These are phyloP conservation scores for Drosophila willistoni DNA, from an alignment of 1,140 invertebrate genomes.

Conservation along the genomic window DNA sequence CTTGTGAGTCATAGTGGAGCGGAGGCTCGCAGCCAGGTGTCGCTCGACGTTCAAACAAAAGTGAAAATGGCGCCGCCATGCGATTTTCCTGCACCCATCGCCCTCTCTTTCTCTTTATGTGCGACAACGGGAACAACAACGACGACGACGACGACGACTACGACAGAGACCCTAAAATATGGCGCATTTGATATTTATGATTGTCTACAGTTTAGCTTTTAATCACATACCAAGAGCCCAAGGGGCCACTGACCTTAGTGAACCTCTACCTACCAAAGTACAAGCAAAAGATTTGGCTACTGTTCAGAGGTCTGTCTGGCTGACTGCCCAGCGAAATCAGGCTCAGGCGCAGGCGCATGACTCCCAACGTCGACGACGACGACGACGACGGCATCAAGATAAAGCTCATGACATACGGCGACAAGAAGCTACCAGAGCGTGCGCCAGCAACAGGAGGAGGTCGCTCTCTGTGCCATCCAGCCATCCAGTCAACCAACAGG, in stretches of 20 bases:
- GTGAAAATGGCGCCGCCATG: slow-evolving; percentile 55
- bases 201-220: slow-evolving; percentile 72
- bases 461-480: slow-evolving; percentile 29
- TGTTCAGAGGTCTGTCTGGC: slow-evolving; percentile 52
- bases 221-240: slow-evolving; percentile 61
- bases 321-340: slow-evolving; percentile 79
- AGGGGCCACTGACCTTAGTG: slow-evolving; percentile 69
- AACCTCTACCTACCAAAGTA: slow-evolving; percentile 55
- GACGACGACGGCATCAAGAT: slow-evolving; percentile 73
- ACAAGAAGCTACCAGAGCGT: slow-evolving; percentile 78
- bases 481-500: neutral
- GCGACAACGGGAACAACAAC: neutral
- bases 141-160: neutral
- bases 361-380: slow-evolving; percentile 66
- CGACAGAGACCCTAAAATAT: slow-evolving; percentile 68
- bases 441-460: slow-evolving; percentile 64
- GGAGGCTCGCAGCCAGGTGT: slow-evolving; percentile 60
- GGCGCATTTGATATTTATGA: slow-evolving; percentile 79
- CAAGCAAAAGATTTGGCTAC: slow-evolving; percentile 49
- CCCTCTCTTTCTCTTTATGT: slow-evolving; percentile 20
- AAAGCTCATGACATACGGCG: slow-evolving; percentile 79
- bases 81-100: slow-evolving; percentile 21
- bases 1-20: slow-evolving; percentile 59
- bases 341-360: slow-evolving; percentile 44
- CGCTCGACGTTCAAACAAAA: slow-evolving; percentile 68